These are phyloP conservation scores for Parotia lawesii DNA, from an alignment of 2,113 vertebrate species.

Conservation along the genomic window DNA sequence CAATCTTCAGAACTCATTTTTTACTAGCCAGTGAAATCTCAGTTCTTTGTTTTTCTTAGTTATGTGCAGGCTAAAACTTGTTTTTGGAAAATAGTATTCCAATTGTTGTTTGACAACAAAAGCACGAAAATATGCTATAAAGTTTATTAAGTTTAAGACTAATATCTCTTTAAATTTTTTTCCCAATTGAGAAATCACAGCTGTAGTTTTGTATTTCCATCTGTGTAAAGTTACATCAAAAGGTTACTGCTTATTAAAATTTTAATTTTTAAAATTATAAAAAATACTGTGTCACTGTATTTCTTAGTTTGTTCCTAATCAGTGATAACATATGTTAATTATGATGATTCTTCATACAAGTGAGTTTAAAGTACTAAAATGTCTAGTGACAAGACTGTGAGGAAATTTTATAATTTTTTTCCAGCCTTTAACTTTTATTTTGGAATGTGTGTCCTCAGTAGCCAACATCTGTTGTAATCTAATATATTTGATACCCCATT, in stretches of 20 bases:
- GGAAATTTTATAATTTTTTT: not conserved
- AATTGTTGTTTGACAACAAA: not conserved
- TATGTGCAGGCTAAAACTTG: not conserved
- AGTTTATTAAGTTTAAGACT: not conserved
- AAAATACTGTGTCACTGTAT: not conserved
- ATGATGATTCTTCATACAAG: not conserved
- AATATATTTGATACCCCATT: not conserved
- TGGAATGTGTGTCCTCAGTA: not conserved
- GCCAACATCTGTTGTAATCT: not conserved
- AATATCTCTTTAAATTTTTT: not conserved
- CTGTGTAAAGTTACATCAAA: not conserved
- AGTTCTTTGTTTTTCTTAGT: not conserved
- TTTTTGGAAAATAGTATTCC: not conserved
- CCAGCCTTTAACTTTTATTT: not conserved
- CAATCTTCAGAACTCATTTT: not conserved
- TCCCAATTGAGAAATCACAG: not conserved
- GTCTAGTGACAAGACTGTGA: not conserved
- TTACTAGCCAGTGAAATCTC: not conserved
- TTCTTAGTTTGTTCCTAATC: not conserved
- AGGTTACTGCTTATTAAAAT: not conserved
- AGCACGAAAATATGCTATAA: not conserved
- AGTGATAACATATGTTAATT: not conserved
- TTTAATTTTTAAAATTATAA: not conserved
- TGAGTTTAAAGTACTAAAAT: not conserved
- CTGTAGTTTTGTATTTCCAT: not conserved